Base-by-base conservation (phyloP, 2,888 invertebrate genomes). In the Eubasilissa splendida region DNA sequence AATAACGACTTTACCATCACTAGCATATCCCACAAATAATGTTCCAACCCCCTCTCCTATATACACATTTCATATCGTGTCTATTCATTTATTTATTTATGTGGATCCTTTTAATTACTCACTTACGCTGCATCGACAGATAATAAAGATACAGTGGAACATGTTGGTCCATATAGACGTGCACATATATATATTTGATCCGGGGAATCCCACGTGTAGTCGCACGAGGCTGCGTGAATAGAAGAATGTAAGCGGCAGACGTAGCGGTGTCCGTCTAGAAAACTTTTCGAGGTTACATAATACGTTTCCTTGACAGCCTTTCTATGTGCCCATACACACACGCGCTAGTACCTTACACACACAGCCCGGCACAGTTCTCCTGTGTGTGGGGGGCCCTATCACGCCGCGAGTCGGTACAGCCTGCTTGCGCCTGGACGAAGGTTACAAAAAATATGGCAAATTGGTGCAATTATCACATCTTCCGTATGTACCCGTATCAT, bases 261-360 rank as follows among this genome's bases (percentile, higher is more conserved):
- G 73, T 73, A 56, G 60, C 80, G 71, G 77, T 77, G 80, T 77
- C 80, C 80, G 80, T 63, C 80, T 75, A 42, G 77, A 56, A 80
- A 80, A 80, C 77, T 80, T 77, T 77, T 80, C 68, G 80, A 80
- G 80, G 80, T 80, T 80, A 80, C 42, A 42, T 42, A 42, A 42
- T 74, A 71, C 59, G 53, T 54, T 77, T 77, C 77, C 77, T 66
- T 70, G 77, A 71, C 77, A 71, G 77, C 66, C 77, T 77, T 73
- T 73, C 58, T 74, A 59, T 59, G 33, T 74, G n/a, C 54, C 33
- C 14, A 56, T n/a, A 50, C 73, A 73, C 54, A 54, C 73, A n/a
- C 53, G 53, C 56, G 22, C 54, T 10, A 33, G 59, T 74, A 58
- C 14, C 8, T n/a, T 50, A 66, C 42, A 42, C 66, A 22, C 22